Conservation (phyloP, 1,140 invertebrate genomes). For the Coptotermes formosanus region DNA sequence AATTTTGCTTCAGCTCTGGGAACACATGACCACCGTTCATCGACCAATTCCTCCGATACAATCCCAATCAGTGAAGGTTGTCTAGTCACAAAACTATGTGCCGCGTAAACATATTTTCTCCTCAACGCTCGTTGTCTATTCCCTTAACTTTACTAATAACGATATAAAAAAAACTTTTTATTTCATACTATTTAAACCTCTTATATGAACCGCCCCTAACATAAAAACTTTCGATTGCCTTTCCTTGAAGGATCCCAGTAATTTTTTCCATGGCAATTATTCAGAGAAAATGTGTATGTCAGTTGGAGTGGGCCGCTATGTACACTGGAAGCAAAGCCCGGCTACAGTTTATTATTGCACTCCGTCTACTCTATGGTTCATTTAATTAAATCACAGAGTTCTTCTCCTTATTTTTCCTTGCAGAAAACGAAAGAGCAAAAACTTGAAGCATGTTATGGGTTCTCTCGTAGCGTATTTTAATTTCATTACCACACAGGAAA, state of each 20-base stretch:
- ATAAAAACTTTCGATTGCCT: neutral
- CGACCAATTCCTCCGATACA: too few species aligned
- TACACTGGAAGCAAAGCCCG: neutral
- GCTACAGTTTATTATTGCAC: neutral
- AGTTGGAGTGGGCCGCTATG: neutral
- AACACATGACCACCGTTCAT: too few species aligned
- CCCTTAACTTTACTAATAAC: neutral
- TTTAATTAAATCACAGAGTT: slow-evolving; percentile 17
- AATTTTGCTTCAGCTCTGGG: too few species aligned
- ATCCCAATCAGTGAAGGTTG: too few species aligned
- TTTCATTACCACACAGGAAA: neutral
- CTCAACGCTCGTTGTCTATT: neutral
- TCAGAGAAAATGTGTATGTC: neutral
- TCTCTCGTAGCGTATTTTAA: slow-evolving; percentile 7
- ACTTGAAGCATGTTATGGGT: neutral
- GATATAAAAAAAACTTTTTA: neutral
- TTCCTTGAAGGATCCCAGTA: neutral
- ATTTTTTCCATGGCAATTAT: slow-evolving; percentile 4
- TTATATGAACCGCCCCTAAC: neutral
- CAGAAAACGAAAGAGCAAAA: slow-evolving; percentile 12
- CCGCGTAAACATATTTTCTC: too few species aligned
- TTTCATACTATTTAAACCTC: neutral
- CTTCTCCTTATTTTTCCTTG: neutral
- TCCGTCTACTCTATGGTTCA: neutral
- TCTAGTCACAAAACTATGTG: too few species aligned